Evolutionary conservation across 2,113 vertebrate species (phyloP), one percentile per base, ranked within the genome.

Genomic region (Falcunculus frontatus): DNA sequence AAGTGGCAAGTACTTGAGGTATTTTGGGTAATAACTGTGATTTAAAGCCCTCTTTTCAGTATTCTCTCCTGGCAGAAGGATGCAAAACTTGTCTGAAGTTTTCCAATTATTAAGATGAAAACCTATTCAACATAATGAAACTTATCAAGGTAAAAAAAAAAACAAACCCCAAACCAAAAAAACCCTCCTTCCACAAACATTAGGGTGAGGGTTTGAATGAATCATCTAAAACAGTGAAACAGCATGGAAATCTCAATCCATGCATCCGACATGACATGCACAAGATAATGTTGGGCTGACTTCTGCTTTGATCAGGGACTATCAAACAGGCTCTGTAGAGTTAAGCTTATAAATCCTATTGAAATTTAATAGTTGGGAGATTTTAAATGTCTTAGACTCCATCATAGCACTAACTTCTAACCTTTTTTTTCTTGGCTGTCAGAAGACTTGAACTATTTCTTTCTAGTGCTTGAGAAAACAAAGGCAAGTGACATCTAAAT

Each of bases 401-500:
- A 70, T 63, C 67, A 65, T 0, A 69, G 18, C 41, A 64, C 19
- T 26, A 72, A 20, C 13, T 75, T 81, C 62, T 75, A 47, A 7
- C 13, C 37, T 39, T 35, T 68, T 69, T 41, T 21, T 15, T 13
- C 56, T 62, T 42, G 4, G 1, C 55, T 90, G 84, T 63, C 75
- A 93, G 44, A 83, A 81, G n/a, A 86, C 32, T 69, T 37, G 3
- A 39, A 5, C 13, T 83, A 39, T 55, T 94, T 90, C 67, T 86
- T 84, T 63, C 18, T 29, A 46, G 32, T 16, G 7, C 60, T 90
- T 41, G 16, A 86, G 74, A 84, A 93, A 93, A 89, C 21, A 77
- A 77, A 91, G 70, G 52, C 6, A 3, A 83, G 6, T 80, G 82
- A 92, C 91, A 92, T 55, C 55, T 88, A 90, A 94, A 91, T 27